These are phyloP conservation scores for Acropternis orthonyx DNA, from an alignment of 2,797 vertebrate species.

Conservation along the genomic window DNA sequence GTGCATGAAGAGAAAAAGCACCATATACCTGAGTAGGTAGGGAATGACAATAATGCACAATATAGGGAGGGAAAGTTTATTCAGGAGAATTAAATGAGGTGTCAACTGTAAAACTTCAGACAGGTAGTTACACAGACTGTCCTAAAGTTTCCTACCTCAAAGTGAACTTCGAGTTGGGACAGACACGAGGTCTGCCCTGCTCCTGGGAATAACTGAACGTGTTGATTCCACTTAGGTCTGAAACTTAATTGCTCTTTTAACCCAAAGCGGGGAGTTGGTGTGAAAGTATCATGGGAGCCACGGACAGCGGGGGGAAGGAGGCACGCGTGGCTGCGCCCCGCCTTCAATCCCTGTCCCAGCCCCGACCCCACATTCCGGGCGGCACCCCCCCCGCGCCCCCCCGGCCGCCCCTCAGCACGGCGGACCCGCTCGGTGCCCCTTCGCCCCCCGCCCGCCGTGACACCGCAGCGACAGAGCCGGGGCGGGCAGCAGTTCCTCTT, in stretches of 20 bases:
- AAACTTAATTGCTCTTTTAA: rapidly evolving
- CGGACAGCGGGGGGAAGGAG: not conserved
- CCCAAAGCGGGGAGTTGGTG: rapidly evolving
- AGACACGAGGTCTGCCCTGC: not conserved
- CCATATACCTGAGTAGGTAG: rapidly evolving
- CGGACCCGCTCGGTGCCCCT: not conserved
- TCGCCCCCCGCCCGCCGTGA: too few species aligned
- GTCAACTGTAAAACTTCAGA: not conserved
- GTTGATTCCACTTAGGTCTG: rapidly evolving
- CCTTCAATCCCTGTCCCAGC: rapidly evolving
- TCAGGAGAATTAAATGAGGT: not conserved
- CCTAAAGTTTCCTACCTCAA: rapidly evolving
- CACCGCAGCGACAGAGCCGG: not conserved
- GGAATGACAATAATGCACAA: rapidly evolving
- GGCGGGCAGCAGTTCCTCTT: not conserved
- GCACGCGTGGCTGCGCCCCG: rapidly evolving
- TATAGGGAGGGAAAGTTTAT: rapidly evolving
- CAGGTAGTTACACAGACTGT: not conserved
- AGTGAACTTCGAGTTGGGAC: rapidly evolving
- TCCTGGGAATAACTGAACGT: rapidly evolving
- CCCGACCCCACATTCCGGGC: too few species aligned
- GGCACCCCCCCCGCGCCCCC: not conserved
- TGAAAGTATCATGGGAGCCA: too few species aligned
- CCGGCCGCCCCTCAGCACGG: not conserved
- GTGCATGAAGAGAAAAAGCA: not conserved